Percentiles rank a stretch among this genome's conserved stretches.
phyloP scores from a whole-genome alignment of 2,888 invertebrate genomes.

The Erebia epiphron region DNA sequence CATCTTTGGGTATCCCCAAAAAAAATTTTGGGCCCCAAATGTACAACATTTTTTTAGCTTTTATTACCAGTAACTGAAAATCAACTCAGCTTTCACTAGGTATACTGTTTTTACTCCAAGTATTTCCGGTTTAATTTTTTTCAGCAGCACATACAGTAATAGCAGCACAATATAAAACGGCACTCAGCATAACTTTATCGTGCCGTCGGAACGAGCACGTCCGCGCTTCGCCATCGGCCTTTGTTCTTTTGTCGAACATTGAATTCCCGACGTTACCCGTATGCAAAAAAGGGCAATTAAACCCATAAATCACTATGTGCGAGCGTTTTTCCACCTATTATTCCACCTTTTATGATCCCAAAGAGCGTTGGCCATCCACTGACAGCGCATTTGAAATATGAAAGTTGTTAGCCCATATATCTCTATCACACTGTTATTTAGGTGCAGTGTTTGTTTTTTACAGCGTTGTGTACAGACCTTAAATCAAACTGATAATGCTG shows the following conservation, averaged over 20 bases:
- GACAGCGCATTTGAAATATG: slow-evolving; percentile 76
- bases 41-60: too few species aligned
- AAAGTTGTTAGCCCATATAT: slow-evolving; percentile 76
- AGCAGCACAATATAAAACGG: slow-evolving; percentile 33
- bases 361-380: slow-evolving; percentile 45
- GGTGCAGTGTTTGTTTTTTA: slow-evolving; percentile 64
- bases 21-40: too few species aligned
- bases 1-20: too few species aligned
- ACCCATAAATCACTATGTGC: slow-evolving; percentile 73
- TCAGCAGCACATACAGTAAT: slow-evolving; percentile 1
- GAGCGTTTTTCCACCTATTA: slow-evolving; percentile 60
- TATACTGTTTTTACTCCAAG: not conserved
- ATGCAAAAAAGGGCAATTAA: slow-evolving; percentile 70
- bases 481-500: slow-evolving; percentile 55
- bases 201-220: slow-evolving; percentile 34
- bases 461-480: slow-evolving; percentile 60
- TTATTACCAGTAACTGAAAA: too few species aligned
- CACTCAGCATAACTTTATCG: slow-evolving; percentile 17
- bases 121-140: not conserved
- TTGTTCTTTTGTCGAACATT: slow-evolving; percentile 72
- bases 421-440: slow-evolving; percentile 67
- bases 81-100: too few species aligned
- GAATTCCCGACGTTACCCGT: slow-evolving; percentile 64
- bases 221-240: slow-evolving; percentile 52
- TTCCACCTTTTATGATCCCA: slow-evolving; percentile 57